Evolutionary conservation across 2,797 vertebrate genomes (phyloP).

Genomic region (Melopsittacus undulatus): DNA sequence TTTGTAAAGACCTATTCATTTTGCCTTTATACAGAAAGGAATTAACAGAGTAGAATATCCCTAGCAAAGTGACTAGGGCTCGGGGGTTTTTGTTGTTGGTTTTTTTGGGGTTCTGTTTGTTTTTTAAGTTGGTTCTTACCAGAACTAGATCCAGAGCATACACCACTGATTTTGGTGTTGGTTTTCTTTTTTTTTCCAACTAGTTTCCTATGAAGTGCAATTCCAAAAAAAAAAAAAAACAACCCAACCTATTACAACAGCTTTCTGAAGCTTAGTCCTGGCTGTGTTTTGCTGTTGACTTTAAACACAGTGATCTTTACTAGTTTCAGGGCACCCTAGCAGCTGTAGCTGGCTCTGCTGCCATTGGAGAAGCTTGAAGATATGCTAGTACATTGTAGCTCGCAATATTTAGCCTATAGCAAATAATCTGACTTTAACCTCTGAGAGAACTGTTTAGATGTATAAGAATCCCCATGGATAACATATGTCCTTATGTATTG

Average conservation of each 20-base stretch:
- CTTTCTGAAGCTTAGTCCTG: not conserved
- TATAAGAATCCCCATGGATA: not conserved
- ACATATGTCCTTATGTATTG: not conserved
- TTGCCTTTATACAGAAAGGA: not conserved
- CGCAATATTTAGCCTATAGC: not conserved
- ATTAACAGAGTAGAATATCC: not conserved
- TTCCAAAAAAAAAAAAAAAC: not conserved
- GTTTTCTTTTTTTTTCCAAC: not conserved
- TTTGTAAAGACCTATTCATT: not conserved
- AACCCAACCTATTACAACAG: not conserved
- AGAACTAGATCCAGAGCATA: not conserved
- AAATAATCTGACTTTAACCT: not conserved
- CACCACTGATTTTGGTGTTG: not conserved
- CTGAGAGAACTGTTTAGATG: not conserved
- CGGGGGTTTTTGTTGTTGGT: not conserved
- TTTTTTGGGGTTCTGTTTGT: not conserved
- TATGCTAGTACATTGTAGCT: not conserved
- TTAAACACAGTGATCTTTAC: not conserved
- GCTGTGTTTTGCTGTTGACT: not conserved
- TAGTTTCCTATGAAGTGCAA: not conserved
- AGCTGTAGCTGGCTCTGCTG: not conserved
- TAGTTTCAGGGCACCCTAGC: not conserved
- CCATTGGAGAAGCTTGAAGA: not conserved
- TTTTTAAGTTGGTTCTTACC: not conserved
- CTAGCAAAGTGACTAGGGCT: not conserved